Conservation (phyloP, 2,888 invertebrate genomes). For the Drosophila recens region DNA sequence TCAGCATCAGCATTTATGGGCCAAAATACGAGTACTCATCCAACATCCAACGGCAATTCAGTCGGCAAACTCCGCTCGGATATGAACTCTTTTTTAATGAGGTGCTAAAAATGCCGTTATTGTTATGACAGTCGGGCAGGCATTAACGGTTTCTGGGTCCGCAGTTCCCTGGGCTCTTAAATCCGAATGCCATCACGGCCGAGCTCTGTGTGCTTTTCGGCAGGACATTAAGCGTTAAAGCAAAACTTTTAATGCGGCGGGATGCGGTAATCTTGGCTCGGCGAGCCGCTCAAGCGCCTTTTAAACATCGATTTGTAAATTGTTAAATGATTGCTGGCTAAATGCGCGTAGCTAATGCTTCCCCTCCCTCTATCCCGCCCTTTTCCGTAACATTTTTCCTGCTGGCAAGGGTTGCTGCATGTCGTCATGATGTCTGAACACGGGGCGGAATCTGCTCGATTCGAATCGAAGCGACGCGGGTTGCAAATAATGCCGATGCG, state of each 20-base stretch:
- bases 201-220: conserved; percentile 48
- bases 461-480: conserved; percentile 2
- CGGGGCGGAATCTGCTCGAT: conserved; percentile 13
- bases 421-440: conserved; percentile 13
- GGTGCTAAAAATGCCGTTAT: conserved; percentile 82
- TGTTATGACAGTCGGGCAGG: conserved; percentile 72
- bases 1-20: conserved; percentile 36
- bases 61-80: conserved; percentile 58
- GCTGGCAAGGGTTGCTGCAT: conserved; percentile 58
- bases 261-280: conserved; percentile 27
- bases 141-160: conserved; percentile 49
- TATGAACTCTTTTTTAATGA: conserved; percentile 83
- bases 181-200: conserved; percentile 11
- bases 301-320: conserved; percentile 85
- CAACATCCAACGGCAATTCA: conserved; percentile 26
- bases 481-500: conserved; percentile 19
- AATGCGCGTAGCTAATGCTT: conserved; percentile 78
- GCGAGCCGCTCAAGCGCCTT: conserved; percentile 64
- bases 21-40: conserved; percentile 14
- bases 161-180: conserved; percentile 1
- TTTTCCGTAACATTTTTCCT: not conserved
- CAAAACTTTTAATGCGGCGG: conserved; percentile 65
- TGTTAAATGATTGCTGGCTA: conserved; percentile 82
- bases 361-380: conserved; percentile 10
- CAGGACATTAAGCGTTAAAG: conserved; percentile 71